These are phyloP conservation scores for Ochotona princeps DNA, from an alignment of 2,113 vertebrate genomes.

Conservation along the genomic window DNA sequence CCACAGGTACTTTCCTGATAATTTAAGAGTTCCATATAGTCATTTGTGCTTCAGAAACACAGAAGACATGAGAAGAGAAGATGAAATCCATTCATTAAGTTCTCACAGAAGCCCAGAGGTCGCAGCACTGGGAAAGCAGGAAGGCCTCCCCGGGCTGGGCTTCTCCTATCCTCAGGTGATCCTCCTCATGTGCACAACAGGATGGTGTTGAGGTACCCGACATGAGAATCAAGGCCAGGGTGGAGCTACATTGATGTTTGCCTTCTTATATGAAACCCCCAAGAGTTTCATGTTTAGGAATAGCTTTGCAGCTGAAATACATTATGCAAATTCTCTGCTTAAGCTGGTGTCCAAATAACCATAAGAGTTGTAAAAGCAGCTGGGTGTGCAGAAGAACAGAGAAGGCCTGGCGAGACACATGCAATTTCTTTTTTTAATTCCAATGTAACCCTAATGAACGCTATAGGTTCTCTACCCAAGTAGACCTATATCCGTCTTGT, in stretches of 20 bases:
- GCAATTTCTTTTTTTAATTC: not conserved
- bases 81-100: not conserved
- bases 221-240: not conserved
- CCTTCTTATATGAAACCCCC: not conserved
- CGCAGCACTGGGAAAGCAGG: not conserved
- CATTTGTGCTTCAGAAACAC: not conserved
- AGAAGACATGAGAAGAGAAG: not conserved
- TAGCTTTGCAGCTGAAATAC: constrained; percentile 33
- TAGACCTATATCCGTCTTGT: not conserved
- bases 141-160: not conserved
- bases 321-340: constrained; percentile 59
- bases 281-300: constrained; percentile 46
- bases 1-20: not conserved
- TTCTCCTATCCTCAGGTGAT: not conserved
- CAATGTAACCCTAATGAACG: constrained; percentile 24
- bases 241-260: not conserved
- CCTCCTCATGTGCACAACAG: not conserved
- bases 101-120: not conserved
- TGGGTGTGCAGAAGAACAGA: constrained; percentile 44
- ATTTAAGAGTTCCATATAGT: not conserved
- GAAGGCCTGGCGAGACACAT: constrained; percentile 37
- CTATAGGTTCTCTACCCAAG: not conserved
- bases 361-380: constrained; percentile 59
- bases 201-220: not conserved
- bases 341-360: constrained; percentile 63